Conservation (phyloP, 2,113 vertebrate species). For the Brevimyrus niger region DNA sequence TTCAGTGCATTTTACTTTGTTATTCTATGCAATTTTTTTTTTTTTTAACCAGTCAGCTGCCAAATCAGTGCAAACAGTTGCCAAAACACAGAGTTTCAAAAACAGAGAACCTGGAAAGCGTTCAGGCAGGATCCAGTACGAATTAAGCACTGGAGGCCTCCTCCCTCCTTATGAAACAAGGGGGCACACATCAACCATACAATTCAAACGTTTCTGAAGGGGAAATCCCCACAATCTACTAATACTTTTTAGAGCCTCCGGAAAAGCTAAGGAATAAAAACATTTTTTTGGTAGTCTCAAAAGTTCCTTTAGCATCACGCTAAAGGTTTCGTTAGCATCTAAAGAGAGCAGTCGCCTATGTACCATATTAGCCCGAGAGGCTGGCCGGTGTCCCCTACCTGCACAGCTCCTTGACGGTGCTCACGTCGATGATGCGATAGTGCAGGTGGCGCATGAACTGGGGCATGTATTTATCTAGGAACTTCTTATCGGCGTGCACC, state of each 20-base stretch:
- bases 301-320: neutral
- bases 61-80: neutral
- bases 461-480: constrained; percentile 95
- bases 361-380: too few relatives aligned
- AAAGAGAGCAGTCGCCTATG: neutral
- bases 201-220: neutral
- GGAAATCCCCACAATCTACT: neutral
- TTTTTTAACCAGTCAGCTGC: neutral
- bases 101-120: neutral
- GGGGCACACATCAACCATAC: neutral
- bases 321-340: neutral
- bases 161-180: neutral
- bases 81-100: neutral
- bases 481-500: constrained; percentile 77
- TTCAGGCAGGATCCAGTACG: neutral
- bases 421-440: constrained; percentile 88
- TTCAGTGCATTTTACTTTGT: too few relatives aligned
- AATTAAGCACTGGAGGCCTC: neutral
- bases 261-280: neutral
- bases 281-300: neutral
- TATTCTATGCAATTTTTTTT: too few relatives aligned
- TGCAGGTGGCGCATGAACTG: constrained; percentile 82
- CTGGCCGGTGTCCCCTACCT: constrained; percentile 55
- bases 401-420: constrained; percentile 95
- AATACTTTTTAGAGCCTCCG: neutral